Percentiles rank a stretch among this genome's conserved stretches.
These are phyloP conservation scores for Rhingia campestris DNA, from an alignment of 2,888 invertebrate species.

Conservation along the genomic window DNA sequence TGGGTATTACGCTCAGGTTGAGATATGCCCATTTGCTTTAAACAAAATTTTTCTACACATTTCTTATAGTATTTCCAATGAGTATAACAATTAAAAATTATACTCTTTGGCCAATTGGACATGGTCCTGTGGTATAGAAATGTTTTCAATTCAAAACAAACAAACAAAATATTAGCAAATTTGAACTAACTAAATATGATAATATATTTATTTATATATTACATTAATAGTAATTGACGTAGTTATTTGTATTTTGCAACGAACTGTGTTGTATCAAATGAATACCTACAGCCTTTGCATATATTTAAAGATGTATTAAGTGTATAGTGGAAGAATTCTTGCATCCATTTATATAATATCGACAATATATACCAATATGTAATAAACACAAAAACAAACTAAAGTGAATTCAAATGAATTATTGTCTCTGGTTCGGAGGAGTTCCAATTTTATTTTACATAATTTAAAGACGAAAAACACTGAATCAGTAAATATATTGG, in stretches of 20 bases:
- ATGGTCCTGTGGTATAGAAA: conserved; percentile 4
- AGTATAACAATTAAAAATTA: conserved; percentile 11
- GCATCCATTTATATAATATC: conserved; percentile 21
- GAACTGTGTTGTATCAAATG: conserved; percentile 21
- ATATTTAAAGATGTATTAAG: conserved; percentile 4
- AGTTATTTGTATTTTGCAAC: conserved; percentile 49
- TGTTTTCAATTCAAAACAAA: conserved; percentile 1
- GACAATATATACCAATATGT: conserved; percentile 29
- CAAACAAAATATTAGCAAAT: conserved; percentile 6
- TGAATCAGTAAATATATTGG: conserved; percentile 11
- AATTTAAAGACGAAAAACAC: conserved; percentile 29
- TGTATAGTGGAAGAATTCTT: neutral
- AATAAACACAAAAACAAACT: neutral
- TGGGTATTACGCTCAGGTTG: conserved; percentile 23
- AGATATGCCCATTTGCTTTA: conserved; percentile 35
- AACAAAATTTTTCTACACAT: conserved; percentile 36
- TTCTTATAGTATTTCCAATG: conserved; percentile 32
- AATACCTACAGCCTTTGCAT: conserved; percentile 23
- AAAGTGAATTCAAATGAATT: no score
- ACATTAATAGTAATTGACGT: conserved; percentile 18
- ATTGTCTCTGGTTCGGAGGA: neutral
- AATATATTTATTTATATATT: conserved; percentile 10
- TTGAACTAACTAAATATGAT: conserved; percentile 24
- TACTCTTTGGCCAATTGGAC: conserved; percentile 34
- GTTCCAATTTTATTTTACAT: neutral